Conservation (phyloP, 37 sponge, comb jelly and placozoan species). For the Aphrocallistes beatrix region DNA sequence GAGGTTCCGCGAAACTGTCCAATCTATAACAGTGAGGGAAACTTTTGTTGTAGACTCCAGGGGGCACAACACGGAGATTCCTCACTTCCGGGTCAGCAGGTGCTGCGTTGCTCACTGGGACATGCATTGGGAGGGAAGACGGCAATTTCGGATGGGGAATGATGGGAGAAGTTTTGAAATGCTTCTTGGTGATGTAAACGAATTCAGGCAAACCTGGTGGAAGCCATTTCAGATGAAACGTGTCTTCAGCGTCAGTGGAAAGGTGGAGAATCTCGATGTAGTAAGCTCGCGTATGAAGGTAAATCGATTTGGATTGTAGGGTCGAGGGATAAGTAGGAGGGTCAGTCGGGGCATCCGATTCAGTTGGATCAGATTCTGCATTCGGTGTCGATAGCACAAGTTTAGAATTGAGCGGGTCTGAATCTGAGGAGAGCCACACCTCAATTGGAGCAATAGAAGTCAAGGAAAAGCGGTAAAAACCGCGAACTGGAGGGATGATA, state of each 20-base stretch:
- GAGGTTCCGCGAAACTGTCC: not conserved
- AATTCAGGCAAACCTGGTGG: not conserved
- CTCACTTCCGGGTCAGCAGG: too few species aligned
- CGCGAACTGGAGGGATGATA: not conserved
- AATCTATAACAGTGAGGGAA: not conserved
- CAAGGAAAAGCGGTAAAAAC: not conserved
- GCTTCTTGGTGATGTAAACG: not conserved
- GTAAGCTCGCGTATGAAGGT: not conserved
- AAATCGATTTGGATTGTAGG: not conserved
- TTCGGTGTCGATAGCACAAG: not conserved
- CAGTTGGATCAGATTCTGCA: not conserved
- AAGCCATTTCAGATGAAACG: not conserved
- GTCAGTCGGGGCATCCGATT: too few species aligned
- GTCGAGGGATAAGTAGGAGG: too few species aligned
- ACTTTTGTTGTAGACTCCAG: not conserved
- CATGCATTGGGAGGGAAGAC: not conserved
- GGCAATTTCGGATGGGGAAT: not conserved
- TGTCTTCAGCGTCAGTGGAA: not conserved
- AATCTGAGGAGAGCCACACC: not conserved
- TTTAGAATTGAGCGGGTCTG: not conserved
- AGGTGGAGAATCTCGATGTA: not conserved
- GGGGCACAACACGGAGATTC: not conserved
- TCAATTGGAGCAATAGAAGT: not conserved
- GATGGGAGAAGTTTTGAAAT: not conserved
- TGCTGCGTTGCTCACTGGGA: not conserved